phyloP scores from a whole-genome alignment of 2,113 vertebrate species.

The Macrotus californicus region DNA sequence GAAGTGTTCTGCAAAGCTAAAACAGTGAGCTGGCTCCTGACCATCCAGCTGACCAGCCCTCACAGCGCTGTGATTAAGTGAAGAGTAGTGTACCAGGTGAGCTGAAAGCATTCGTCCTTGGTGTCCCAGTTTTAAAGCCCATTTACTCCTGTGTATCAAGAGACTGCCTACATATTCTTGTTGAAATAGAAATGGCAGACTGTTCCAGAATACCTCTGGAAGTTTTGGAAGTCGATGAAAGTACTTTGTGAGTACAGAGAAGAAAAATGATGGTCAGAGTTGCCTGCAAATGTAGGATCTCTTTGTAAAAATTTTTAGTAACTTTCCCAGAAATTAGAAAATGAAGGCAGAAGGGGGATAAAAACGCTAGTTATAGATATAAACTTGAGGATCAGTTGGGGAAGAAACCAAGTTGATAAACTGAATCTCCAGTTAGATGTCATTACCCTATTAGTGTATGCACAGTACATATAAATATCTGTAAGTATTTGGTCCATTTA shows the following conservation, averaged over 20 bases:
- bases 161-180: neutral
- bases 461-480: neutral
- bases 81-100: neutral
- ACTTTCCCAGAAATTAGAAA: neutral
- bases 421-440: constrained; percentile 26
- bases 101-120: neutral
- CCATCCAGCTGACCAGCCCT: neutral
- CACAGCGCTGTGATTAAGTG: neutral
- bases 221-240: neutral
- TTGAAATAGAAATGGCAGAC: neutral
- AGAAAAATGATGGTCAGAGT: constrained; percentile 3
- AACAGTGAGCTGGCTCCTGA: neutral
- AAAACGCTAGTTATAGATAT: neutral
- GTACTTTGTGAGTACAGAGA: neutral
- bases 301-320: neutral
- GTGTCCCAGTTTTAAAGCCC: neutral
- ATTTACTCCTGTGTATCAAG: neutral
- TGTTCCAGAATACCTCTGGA: neutral
- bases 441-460: neutral
- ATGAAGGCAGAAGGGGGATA: neutral
- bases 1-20: neutral
- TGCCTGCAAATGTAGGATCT: neutral
- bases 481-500: constrained; percentile 21
- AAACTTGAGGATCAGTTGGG: neutral
- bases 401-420: neutral